Evolutionary conservation across 2,797 vertebrate genomes (phyloP).

Genomic region (Gouania willdenowi): DNA sequence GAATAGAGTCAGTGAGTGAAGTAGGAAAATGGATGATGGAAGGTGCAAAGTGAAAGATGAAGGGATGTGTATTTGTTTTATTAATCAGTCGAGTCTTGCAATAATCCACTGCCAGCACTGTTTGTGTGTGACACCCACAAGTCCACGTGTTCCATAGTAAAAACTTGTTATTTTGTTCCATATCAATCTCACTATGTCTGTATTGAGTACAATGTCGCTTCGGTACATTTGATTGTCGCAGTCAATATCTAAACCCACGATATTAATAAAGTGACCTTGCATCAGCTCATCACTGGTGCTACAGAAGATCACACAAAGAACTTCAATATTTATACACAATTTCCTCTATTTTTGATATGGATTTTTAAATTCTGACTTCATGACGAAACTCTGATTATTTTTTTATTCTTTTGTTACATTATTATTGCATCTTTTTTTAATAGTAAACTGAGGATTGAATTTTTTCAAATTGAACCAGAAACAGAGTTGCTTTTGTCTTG

Average conservation of each 20-base stretch:
- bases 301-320: constrained; percentile 22
- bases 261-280: constrained; percentile 68
- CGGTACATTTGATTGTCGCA: constrained; percentile 24
- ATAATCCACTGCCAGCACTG: constrained; percentile 20
- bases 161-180: constrained; percentile 18
- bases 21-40: too few relatives aligned
- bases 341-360: constrained; percentile 68
- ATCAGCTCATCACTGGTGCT: constrained; percentile 57
- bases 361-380: constrained; percentile 31
- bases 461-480: constrained; percentile 11
- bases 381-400: constrained; percentile 23
- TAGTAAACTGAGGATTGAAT: background rate
- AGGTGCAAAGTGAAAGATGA: too few relatives aligned
- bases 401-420: too few relatives aligned
- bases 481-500: constrained; percentile 30
- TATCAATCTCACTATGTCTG: constrained; percentile 14
- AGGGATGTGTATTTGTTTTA: too few relatives aligned
- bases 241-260: constrained; percentile 51
- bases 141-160: too few relatives aligned
- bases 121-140: too few relatives aligned
- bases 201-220: constrained; percentile 17
- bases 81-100: constrained; percentile 3
- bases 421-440: constrained; percentile 27
- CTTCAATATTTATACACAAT: constrained; percentile 56
- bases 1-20: too few relatives aligned